Evolutionary conservation across 2,797 vertebrate genomes (phyloP), one percentile per base, ranked within the genome.

Genomic region (Phylloscopus collybita): DNA sequence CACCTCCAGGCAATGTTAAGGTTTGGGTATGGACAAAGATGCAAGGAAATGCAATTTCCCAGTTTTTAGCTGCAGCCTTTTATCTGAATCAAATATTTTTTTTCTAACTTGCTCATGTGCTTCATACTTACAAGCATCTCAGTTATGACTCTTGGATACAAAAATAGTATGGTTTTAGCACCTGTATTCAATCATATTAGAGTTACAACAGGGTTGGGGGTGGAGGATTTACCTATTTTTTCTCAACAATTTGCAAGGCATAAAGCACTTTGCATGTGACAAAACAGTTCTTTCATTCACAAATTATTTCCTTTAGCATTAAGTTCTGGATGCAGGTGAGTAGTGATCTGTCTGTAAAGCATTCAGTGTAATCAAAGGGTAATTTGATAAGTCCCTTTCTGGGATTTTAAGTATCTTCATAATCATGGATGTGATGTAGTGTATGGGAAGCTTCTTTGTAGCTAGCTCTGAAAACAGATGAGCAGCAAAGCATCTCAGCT

Each of bases 381-480:
- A 75, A 73, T 67, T 60, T 40, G 23, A 1, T 81, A 83, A 86
- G 17, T 86, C 66, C 42, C 50, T 90, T 90, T 76, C 76, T 86
- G 66, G 88, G 69, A 90, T 82, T 87, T 89, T 42, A 73, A 92
- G 54, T 75, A 26, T 64, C 92, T 90, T 78, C 25, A 32, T 87
- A 67, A 79, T 89, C 49, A 30, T 29, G 38, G 47, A 42, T 75
- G 66, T 42, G 42, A 4, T 13, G 61, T 34, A 80, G 50, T 47
- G 59, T 11, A 3, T 74, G 66, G 51, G 42, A 88, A 91, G 50
- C 53, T 66, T 50, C 70, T 89, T 70, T 66, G 67, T 53, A 83
- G 61, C 72, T 47, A 64, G 62, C 64, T 84, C 74, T 92, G 76
- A 86, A 88, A 93, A 74, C 38, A 83, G 66, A 72, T 18, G 5